Conservation (phyloP, 2,797 vertebrate species). For the Enteromius argenteus region DNA sequence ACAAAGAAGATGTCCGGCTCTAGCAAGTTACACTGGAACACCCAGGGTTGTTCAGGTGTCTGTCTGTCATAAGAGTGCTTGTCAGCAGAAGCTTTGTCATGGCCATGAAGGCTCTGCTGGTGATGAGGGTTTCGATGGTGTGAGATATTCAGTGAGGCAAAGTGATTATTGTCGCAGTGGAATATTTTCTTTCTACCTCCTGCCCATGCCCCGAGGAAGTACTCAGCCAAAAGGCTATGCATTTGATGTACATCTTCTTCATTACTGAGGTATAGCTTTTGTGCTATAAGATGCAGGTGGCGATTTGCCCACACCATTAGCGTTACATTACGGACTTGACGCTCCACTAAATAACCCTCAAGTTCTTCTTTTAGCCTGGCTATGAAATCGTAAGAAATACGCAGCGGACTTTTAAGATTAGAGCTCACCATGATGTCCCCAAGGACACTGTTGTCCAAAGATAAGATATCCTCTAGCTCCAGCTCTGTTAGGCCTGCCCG, state of each 20-base stretch:
- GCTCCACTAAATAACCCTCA: constrained; percentile 92
- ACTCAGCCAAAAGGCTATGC: constrained; percentile 96
- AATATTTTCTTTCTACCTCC: constrained; percentile 95
- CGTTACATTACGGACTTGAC: constrained; percentile 94
- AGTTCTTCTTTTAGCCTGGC: constrained; percentile 94
- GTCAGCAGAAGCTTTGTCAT: constrained; percentile 88
- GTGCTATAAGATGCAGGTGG: constrained; percentile 97
- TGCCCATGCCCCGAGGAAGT: constrained; percentile 98
- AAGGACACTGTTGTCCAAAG: constrained; percentile 94
- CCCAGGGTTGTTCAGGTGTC: constrained; percentile 97
- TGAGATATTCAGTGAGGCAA: constrained; percentile 87
- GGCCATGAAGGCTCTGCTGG: constrained; percentile 80
- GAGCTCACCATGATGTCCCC: constrained; percentile 86
- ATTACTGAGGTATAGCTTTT: constrained; percentile 94
- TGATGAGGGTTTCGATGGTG: constrained; percentile 86
- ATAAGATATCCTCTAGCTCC: constrained; percentile 95
- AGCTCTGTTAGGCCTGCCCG: constrained; percentile 94
- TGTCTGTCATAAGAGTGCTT: constrained; percentile 95
- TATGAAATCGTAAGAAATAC: constrained; percentile 93
- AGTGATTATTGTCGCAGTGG: constrained; percentile 86
- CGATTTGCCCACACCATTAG: constrained; percentile 98
- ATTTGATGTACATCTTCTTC: constrained; percentile 93
- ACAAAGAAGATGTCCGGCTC: constrained; percentile 99
- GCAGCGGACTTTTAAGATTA: constrained; percentile 88
- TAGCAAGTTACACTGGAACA: constrained; percentile 96